These are phyloP conservation scores for Dryoscopus gambensis DNA, from an alignment of 2,113 vertebrate species.

Conservation along the genomic window DNA sequence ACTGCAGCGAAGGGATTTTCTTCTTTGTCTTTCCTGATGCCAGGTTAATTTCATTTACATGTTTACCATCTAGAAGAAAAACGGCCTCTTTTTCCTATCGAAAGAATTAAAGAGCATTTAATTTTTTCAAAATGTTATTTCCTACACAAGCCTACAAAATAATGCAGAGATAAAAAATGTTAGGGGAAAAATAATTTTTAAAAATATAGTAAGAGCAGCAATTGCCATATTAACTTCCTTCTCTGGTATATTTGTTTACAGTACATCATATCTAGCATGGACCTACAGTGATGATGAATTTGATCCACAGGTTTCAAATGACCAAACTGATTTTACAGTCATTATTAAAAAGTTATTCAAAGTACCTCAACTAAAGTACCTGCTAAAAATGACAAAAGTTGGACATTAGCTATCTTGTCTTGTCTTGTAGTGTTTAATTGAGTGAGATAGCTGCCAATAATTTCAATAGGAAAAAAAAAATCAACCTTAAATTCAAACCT, in stretches of 20 bases:
- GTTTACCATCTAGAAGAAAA: slow-evolving; percentile 86
- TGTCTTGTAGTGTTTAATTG: background rate
- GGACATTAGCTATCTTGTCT: background rate
- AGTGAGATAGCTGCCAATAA: background rate
- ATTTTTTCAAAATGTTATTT: background rate
- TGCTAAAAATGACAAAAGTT: background rate
- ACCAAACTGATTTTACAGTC: background rate
- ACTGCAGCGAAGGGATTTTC: slow-evolving; percentile 82
- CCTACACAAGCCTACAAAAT: background rate
- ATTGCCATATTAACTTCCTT: background rate
- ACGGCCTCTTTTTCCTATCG: slow-evolving; percentile 88
- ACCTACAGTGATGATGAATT: background rate
- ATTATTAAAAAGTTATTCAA: background rate
- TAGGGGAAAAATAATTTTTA: background rate
- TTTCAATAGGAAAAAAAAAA: background rate
- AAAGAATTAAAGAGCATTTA: background rate
- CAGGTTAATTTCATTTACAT: slow-evolving; percentile 88
- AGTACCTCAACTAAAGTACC: background rate
- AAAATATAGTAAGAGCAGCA: background rate
- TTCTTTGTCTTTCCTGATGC: slow-evolving; percentile 86
- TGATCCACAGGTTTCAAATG: background rate
- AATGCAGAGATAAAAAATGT: background rate
- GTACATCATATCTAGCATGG: background rate
- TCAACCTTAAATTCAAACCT: background rate
- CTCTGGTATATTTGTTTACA: background rate